A percentile compares a stretch with the other conserved stretches of the same genome.
Evolutionary conservation across 2,113 vertebrate genomes (phyloP).

Genomic region (Ictalurus furcatus): DNA sequence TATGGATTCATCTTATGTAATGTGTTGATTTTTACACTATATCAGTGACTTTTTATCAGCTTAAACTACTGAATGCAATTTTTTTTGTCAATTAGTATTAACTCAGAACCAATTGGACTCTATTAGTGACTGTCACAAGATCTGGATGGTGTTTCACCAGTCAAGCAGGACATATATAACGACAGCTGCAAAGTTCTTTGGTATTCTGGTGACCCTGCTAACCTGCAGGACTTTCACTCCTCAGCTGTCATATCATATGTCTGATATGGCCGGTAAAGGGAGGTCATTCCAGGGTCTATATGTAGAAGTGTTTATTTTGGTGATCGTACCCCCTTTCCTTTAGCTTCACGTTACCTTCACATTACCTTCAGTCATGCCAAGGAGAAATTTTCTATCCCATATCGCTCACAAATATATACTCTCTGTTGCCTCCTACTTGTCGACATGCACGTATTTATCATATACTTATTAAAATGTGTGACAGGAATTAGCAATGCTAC

Average conservation of each 20-base stretch:
- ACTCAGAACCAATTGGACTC: not conserved
- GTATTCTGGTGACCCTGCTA: conserved; percentile 8
- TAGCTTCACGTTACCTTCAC: conserved; percentile 33
- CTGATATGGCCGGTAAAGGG: not conserved
- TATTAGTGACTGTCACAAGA: not conserved
- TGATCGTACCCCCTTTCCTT: not conserved
- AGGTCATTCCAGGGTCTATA: conserved; percentile 30
- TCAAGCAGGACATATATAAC: not conserved
- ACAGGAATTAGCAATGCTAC: not conserved
- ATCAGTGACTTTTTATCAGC: not conserved
- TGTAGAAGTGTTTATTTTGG: conserved; percentile 50
- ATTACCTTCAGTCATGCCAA: conserved; percentile 11
- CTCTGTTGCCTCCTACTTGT: not conserved
- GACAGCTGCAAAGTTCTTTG: conserved; percentile 23
- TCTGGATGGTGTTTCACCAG: not conserved
- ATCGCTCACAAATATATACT: not conserved
- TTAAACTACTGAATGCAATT: not conserved
- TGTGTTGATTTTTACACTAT: not conserved
- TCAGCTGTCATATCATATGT: conserved; percentile 39
- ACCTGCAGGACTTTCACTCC: conserved; percentile 19
- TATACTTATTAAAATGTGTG: not conserved
- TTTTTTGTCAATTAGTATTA: not conserved
- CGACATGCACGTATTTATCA: not conserved
- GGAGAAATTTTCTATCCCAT: not conserved
- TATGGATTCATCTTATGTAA: not conserved